Evolutionary conservation across 2,797 vertebrate genomes (phyloP).

Genomic region (Pantherophis alleghaniensis): DNA sequence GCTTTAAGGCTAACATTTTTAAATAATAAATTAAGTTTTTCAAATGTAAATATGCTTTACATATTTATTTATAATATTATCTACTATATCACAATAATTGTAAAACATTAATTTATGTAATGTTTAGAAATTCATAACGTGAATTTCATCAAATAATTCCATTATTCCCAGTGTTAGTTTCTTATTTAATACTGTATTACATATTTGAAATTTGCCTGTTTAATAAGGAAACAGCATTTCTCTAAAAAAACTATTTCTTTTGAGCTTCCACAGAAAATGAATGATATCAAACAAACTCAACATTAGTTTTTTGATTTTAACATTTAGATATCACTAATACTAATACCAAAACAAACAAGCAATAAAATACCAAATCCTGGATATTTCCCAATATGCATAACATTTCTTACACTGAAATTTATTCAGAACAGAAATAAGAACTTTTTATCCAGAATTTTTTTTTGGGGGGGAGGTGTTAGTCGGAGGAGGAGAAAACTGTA

Average conservation of each 20-base stretch:
- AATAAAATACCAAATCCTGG: constrained; percentile 33
- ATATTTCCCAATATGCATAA: neutral
- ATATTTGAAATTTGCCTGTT: constrained; percentile 8
- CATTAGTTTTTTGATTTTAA: neutral
- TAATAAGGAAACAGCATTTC: neutral
- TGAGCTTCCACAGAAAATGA: constrained; percentile 8
- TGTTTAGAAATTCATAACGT: constrained; percentile 29
- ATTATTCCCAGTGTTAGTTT: neutral
- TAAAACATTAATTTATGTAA: constrained; percentile 19
- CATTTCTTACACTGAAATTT: neutral
- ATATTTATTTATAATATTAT: constrained; percentile 6
- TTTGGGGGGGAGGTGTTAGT: no score
- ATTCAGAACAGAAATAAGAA: neutral
- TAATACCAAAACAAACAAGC: constrained; percentile 7
- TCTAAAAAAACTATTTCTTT: neutral
- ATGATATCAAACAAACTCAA: constrained; percentile 2
- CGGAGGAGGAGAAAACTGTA: neutral
- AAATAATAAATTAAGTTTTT: constrained; percentile 30
- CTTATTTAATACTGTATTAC: neutral
- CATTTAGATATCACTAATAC: constrained; percentile 1
- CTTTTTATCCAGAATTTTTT: neutral
- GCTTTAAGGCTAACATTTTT: neutral
- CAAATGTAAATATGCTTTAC: neutral
- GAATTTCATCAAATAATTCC: neutral
- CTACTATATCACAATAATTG: neutral